Evolutionary conservation across 2,888 invertebrate species (phyloP), one percentile per base, ranked within the genome.

Genomic region (Eristalis arbustorum): DNA sequence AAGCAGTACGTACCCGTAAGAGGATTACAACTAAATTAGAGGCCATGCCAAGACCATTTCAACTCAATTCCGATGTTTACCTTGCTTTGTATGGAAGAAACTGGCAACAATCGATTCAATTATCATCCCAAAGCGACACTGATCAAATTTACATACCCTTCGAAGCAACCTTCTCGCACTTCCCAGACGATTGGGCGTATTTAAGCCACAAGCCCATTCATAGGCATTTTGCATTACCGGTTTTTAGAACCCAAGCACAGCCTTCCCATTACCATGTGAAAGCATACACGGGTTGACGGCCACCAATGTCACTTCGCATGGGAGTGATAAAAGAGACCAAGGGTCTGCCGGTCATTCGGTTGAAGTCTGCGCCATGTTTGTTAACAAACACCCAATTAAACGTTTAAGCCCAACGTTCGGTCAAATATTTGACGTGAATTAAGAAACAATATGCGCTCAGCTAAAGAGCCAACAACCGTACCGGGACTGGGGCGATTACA

Each of bases 401-500:
- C 6, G 82, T 77, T 84, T 75, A 74, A 82, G 69, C 82, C 81
- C 72, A 82, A 66, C 82, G 69, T 74, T 74, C 78, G 31, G 67
- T 42, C 74, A 78, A 85, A 85, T 85, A 85, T 85, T 85, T 85
- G 85, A 57, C 77, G 74, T 71, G 74, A 85, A 85, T 82, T 85
- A 85, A 85, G 77, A 85, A 66, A 81, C 81, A 76, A 74, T 69
- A 25, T 25, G 64, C 76, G 73, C 10, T 57, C 66, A 75, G 59
- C 22, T 57, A 5, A 34, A 78, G 77, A 82, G 61, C 74, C 77
- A 82, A 85, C 77, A 81, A 82, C 66, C 81, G 64, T 77, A 81
- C 75, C 80, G 61, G 42, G 64, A 56, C 34, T 66, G 62, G 37
- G 64, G 64, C 56, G 74, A 71, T 85, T 85, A 82, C 82, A 85